Percentiles rank a stretch among this genome's conserved stretches.
phyloP scores from a whole-genome alignment of 2,113 vertebrate species.

The Perca schrenkii region DNA sequence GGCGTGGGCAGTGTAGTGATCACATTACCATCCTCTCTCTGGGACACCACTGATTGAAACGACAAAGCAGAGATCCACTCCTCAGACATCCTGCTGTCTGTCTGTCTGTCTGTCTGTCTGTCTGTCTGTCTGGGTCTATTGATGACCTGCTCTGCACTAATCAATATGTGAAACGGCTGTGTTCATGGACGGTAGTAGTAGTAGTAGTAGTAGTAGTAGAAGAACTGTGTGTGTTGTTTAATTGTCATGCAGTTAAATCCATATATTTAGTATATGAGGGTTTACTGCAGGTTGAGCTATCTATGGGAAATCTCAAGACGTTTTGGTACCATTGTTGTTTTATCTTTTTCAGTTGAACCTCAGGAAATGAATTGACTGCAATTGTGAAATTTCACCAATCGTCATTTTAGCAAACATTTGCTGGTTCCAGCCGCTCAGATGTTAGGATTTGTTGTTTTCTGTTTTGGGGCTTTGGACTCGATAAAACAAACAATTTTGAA shows the following conservation, averaged over 20 bases:
- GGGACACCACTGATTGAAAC: slow-evolving; percentile 26
- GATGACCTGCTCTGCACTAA: slow-evolving; percentile 60
- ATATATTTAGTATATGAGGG: neutral
- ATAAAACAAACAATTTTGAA: too few species aligned
- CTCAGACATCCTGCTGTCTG: slow-evolving; percentile 67
- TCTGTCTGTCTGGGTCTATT: slow-evolving; percentile 66
- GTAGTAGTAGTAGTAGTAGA: neutral
- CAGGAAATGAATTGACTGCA: neutral
- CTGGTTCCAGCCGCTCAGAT: neutral
- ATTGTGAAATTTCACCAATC: neutral
- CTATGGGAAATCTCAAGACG: neutral
- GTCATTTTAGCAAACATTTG: neutral
- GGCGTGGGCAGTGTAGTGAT: slow-evolving; percentile 30
- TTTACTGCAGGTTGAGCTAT: neutral
- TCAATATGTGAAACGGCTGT: slow-evolving; percentile 56
- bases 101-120: slow-evolving; percentile 71
- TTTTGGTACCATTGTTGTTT: neutral
- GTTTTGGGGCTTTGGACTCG: neutral
- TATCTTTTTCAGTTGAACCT: neutral
- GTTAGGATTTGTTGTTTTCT: neutral
- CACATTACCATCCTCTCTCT: slow-evolving; percentile 43
- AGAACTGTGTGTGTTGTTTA: neutral
- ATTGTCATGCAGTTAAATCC: neutral
- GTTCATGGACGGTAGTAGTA: neutral
- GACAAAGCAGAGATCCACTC: slow-evolving; percentile 30